Base-by-base conservation (phyloP, 2,113 vertebrate species). In the Chaetops frenatus region DNA sequence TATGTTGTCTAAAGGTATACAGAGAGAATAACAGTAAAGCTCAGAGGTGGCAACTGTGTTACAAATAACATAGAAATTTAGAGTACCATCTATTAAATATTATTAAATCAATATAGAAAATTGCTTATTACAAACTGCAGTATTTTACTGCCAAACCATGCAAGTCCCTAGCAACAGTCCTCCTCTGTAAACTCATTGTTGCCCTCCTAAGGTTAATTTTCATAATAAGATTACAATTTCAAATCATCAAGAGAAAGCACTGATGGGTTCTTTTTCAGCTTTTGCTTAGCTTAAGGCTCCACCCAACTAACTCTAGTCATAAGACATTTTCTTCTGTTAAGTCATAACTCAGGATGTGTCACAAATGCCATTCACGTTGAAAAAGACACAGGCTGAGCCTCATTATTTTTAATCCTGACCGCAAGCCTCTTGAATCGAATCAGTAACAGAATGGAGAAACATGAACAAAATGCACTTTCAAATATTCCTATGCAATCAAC, bases 331-430 rank as follows among this genome's bases (percentile, higher is more conserved):
- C 81, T 90, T 82, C 88, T 95, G 57, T 70, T 91, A 36, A 95
- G 88, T 95, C 87, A 92, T 96, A 90, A 88, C 69, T 96, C 85
- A 53, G 85, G 81, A 92, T 95, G 71, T 95, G 94, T 96, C 87
- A 94, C 79, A 95, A 94, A 90, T 90, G 94, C 79, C 79, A 78
- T 78, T 90, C 93, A 64, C 36, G 0, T 44, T 33, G 76, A 93
- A 86, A 81, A 58, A 88, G 90, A 81, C 58, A 8, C 29, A 71
- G 79, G 31, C 80, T 88, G 60, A 64, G 28, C 45, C 93, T 90
- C 38, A 40, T 92, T 83, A 22, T 81, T 95, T 82, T 87, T 96
- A 83, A 92, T 94, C 54, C 79, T 83, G 56, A 90, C 93, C 94
- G 56, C 88, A 88, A 90, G 53, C 42, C 61, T 94, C 71, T 95